Percentiles rank a stretch among this genome's conserved stretches.
These are phyloP conservation scores for Cydia splendana DNA, from an alignment of 1,140 invertebrate species.

Conservation along the genomic window DNA sequence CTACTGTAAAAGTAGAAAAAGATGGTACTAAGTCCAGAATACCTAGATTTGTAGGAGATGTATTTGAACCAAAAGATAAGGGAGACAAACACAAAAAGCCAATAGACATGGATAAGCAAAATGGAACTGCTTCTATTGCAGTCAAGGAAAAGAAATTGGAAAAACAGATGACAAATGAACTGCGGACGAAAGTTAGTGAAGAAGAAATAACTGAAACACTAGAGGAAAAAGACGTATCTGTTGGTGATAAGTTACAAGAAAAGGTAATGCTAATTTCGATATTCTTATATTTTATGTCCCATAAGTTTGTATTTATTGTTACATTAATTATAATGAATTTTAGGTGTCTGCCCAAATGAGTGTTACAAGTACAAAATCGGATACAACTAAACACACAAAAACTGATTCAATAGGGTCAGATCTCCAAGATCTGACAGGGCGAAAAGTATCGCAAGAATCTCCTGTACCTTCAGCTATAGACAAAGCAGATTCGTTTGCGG, in stretches of 20 bases:
- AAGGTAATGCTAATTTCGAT: constrained; percentile 49
- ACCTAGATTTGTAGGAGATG: constrained; percentile 31
- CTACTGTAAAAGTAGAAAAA: constrained; percentile 58
- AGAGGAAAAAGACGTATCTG: constrained; percentile 66
- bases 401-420: constrained; percentile 76
- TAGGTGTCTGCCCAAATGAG: constrained; percentile 63
- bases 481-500: constrained; percentile 73
- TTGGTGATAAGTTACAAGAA: constrained; percentile 58
- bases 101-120: constrained; percentile 78
- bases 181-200: constrained; percentile 62
- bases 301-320: constrained; percentile 3
- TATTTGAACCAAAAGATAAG: constrained; percentile 42
- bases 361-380: constrained; percentile 66
- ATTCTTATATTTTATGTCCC: not conserved
- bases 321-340: constrained; percentile 34
- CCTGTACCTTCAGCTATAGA: constrained; percentile 64
- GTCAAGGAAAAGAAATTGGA: constrained; percentile 57
- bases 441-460: constrained; percentile 70
- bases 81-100: constrained; percentile 71
- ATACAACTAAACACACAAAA: constrained; percentile 69
- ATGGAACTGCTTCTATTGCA: constrained; percentile 70
- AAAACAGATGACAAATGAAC: constrained; percentile 65
- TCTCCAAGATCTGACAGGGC: constrained; percentile 54
- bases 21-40: constrained; percentile 25
- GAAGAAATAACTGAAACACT: constrained; percentile 65